Conservation (phyloP, 2,888 invertebrate genomes). For the Temnothorax unifasciatus region DNA sequence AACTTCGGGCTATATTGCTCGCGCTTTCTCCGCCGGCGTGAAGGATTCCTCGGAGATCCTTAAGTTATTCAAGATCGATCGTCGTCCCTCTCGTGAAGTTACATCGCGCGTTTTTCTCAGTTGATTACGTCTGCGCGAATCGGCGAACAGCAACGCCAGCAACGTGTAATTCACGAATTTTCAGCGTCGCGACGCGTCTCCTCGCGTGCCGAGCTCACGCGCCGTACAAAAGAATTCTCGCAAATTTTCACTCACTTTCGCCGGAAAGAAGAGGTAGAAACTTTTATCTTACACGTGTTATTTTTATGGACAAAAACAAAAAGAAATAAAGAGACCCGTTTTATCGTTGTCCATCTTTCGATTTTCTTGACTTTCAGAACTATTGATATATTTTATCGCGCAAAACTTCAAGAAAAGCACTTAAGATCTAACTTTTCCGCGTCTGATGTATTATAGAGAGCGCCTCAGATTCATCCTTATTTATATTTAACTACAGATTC, state of each 20-base stretch:
- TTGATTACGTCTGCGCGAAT: slow-evolving; percentile 45
- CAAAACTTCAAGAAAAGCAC: background rate
- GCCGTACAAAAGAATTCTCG: background rate
- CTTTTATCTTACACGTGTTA: slow-evolving; percentile 19
- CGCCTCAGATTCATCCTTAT: background rate
- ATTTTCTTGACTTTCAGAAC: background rate
- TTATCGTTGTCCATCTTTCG: background rate
- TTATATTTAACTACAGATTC: slow-evolving; percentile 20
- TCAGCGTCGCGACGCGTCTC: background rate
- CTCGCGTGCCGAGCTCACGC: slow-evolving; percentile 8
- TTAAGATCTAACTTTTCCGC: background rate
- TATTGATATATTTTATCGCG: slow-evolving; percentile 6
- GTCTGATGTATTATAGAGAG: background rate
- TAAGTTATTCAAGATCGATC: slow-evolving; percentile 58
- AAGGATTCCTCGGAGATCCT: slow-evolving; percentile 35
- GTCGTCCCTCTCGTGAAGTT: slow-evolving; percentile 31
- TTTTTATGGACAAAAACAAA: background rate
- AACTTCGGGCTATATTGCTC: slow-evolving; percentile 33
- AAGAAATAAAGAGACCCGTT: background rate
- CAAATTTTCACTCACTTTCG: slow-evolving; percentile 19
- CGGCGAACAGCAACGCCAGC: slow-evolving; percentile 14
- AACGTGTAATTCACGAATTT: slow-evolving; percentile 19
- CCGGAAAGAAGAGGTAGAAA: background rate
- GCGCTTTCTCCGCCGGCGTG: background rate
- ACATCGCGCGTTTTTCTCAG: slow-evolving; percentile 44